Evolutionary conservation across 2,113 vertebrate species (phyloP), one percentile per base, ranked within the genome.

Genomic region (Pollimyrus isidori): DNA sequence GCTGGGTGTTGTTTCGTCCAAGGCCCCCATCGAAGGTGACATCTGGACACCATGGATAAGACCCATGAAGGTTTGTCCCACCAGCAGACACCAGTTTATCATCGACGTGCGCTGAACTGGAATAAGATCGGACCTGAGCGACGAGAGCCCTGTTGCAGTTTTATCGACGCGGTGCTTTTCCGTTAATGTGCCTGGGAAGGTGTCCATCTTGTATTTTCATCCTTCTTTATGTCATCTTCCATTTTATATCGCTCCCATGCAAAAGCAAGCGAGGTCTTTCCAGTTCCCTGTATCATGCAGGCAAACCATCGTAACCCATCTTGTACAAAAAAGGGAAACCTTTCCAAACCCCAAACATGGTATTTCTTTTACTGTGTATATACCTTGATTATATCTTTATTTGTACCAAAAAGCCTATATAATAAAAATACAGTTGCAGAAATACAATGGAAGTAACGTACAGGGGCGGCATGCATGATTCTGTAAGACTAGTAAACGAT

Each of bases 361-460:
- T 89, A 73, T 65, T 45, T 45, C 50, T 88, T 90, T 88, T 69
- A 56, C 56, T 84, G 58, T 90, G 89, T 90, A 90, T 89, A 89
- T 84, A 89, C 39, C 49, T 89, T 89, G 30, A 85, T 86, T 84
- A 90, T 83, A 65, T 84, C 87, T 84, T 88, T 88, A 90, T 90
- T 50, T 90, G 89, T 90, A 88, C 48, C 89, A 65, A 88, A 53
- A 83, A 48, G 30, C 53, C 87, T 82, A 56, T 62, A 90, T 84
- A 90, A 90, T 90, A 90, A 90, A 90, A 88, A 88, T 50, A 23
- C 89, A 84, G 49, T 62, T 84, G 49, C 76, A 90, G 52, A 39
- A 83, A 65, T 83, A 23, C 87, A 84, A 48, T 84, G 50, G 26
- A 65, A 82, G 42, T 45, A 42, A 83, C 10, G 65, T 82, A 90